phyloP scores from a whole-genome alignment of 2,797 vertebrate genomes.

The Anabas testudineus region DNA sequence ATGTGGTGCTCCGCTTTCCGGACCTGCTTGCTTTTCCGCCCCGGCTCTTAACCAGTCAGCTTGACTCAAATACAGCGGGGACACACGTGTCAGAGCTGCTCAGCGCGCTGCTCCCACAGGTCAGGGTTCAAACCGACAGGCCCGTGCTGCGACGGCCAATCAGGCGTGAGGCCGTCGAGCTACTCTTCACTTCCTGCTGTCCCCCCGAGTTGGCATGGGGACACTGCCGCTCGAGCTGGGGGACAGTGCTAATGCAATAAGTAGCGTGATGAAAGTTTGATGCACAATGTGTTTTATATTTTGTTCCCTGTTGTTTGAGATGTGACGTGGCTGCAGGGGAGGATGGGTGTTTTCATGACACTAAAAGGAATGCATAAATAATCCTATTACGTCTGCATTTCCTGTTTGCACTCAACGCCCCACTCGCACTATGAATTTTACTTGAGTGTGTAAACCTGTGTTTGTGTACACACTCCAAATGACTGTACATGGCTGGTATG shows the following conservation, averaged over 20 bases:
- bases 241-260: constrained; percentile 64
- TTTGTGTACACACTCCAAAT: constrained; percentile 13
- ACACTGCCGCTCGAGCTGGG: constrained; percentile 14
- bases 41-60: constrained; percentile 84
- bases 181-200: constrained; percentile 71
- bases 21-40: constrained; percentile 65
- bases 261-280: constrained; percentile 75
- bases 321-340: constrained; percentile 37
- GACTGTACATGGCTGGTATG: not conserved
- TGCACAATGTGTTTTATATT: constrained; percentile 61
- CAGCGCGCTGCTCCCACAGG: constrained; percentile 73
- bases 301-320: constrained; percentile 63
- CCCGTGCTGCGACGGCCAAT: constrained; percentile 61
- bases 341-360: constrained; percentile 63
- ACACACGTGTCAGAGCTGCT: constrained; percentile 79
- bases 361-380: constrained; percentile 76
- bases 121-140: constrained; percentile 83
- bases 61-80: constrained; percentile 77
- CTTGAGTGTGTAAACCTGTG: constrained; percentile 49
- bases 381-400: constrained; percentile 62
- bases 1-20: constrained; percentile 68
- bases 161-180: constrained; percentile 69
- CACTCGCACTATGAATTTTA: constrained; percentile 51
- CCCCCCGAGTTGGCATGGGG: constrained; percentile 53
- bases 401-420: constrained; percentile 61